Conservation (phyloP, 2,888 invertebrate species). For the Diachrysia chrysitis region DNA sequence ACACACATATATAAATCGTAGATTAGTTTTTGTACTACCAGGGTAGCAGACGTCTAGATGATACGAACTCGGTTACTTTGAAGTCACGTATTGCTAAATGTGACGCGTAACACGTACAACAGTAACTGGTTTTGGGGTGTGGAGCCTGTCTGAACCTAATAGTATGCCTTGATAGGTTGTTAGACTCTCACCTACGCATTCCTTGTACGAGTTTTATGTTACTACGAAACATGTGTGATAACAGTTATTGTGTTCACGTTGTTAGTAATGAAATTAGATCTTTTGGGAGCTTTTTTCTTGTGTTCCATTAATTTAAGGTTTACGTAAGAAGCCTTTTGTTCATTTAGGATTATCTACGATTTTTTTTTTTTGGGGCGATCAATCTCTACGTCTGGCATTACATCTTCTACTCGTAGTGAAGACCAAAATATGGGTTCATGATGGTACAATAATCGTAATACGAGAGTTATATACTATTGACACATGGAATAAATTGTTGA, state of each 20-base stretch:
- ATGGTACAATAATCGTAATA: too few relatives aligned
- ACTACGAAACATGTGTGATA: background rate
- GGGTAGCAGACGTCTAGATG: slow-evolving; percentile 17
- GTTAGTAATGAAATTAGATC: background rate
- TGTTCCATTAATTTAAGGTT: background rate
- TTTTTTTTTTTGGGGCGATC: too few relatives aligned
- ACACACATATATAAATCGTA: background rate
- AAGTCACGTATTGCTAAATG: slow-evolving; percentile 51
- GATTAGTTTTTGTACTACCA: slow-evolving; percentile 9
- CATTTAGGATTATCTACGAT: too few relatives aligned
- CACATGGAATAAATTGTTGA: too few relatives aligned
- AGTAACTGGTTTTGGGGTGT: slow-evolving; percentile 48
- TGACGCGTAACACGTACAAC: slow-evolving; percentile 53
- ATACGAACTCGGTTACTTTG: slow-evolving; percentile 32
- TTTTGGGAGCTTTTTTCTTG: background rate
- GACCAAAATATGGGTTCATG: too few relatives aligned
- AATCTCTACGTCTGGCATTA: too few relatives aligned
- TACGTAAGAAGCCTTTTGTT: background rate
- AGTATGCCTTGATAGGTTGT: slow-evolving; percentile 44
- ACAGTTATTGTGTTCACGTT: background rate
- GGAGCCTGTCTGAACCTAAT: slow-evolving; percentile 37
- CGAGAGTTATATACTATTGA: too few relatives aligned
- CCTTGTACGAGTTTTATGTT: background rate
- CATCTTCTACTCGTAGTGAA: too few relatives aligned
- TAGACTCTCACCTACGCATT: slow-evolving; percentile 21